Conservation (phyloP, 2,888 invertebrate genomes). For the Eupithecia tripunctaria region DNA sequence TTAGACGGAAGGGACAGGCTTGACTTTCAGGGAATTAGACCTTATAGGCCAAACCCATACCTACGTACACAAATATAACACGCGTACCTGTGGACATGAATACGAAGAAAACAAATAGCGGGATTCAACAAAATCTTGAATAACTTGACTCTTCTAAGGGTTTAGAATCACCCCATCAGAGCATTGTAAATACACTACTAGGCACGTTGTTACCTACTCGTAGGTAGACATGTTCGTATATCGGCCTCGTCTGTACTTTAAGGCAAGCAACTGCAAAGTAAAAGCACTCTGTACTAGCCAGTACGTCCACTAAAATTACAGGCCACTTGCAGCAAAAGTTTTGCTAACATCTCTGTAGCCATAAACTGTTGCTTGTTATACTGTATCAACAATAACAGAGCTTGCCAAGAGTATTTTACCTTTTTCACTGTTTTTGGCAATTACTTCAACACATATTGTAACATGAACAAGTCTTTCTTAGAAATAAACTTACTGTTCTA, state of each 20-base stretch:
- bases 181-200: not conserved
- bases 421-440: conserved; percentile 10
- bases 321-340: conserved; percentile 68
- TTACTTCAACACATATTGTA: conserved; percentile 8
- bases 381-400: conserved; percentile 31
- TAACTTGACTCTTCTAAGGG: not conserved
- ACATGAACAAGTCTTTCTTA: not conserved
- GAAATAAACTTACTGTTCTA: not conserved
- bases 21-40: too few species aligned
- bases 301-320: conserved; percentile 73
- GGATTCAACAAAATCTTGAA: not conserved
- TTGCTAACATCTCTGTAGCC: conserved; percentile 61
- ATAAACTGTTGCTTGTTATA: conserved; percentile 52
- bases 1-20: too few species aligned
- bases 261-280: conserved; percentile 46
- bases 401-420: conserved; percentile 29
- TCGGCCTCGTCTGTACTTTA: conserved; percentile 40
- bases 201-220: not conserved
- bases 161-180: not conserved
- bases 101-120: too few species aligned
- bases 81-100: too few species aligned
- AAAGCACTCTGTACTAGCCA: conserved; percentile 68
- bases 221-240: not conserved
- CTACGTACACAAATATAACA: too few species aligned
- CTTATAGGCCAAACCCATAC: too few species aligned